Base-by-base conservation (phyloP, 1,140 invertebrate genomes). In the Drosophila insularis region DNA sequence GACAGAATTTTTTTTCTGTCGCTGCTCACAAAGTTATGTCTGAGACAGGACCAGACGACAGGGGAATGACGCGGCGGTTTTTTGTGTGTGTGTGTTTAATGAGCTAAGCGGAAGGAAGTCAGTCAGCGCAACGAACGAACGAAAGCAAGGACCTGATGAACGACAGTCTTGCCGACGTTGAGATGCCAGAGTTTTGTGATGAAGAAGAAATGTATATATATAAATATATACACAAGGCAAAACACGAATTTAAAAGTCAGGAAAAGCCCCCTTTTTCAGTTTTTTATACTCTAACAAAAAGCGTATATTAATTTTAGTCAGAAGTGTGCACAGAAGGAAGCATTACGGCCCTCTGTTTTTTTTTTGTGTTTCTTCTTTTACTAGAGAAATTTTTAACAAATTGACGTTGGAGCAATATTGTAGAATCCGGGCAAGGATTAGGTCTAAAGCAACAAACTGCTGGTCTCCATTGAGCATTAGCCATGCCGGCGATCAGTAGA, bases 31-130 rank as follows among this genome's bases (percentile, higher is more conserved):
- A 73, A 84, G 64, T 84, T 84, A 77, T 82, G 68, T 81, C 78
- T 78, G 74, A 74, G 70, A 73, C 77, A 74, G 63, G 58, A 50
- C 43, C 67, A 46, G 61, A 59, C 11, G 14, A 19, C 59, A 19
- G 23, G 60, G 62, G 37, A 59, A 68, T 60, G 73, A 10, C 23
- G 54, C 43, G 63, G 40, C 4, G 43, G 37, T 54, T 62, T 43
- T 71, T 43, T 72, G 59, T 76, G 59, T 68, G 35, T 69, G 43
- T 72, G 71, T 90, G 86, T 90, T 90, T 90, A 90, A 90, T 90
- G 86, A 90, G 86, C 86, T 90, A 90, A 90, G 71, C 86, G 86
- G 86, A 90, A 90, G 86, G 80, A 87, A 87, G 80, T 82, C 82
- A 82, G 79, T 74, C 84, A 76, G 73, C 69, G 64, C 66, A 27